phyloP scores from a whole-genome alignment of 2,113 vertebrate species.

The Sinocyclocheilus maitianheensis region DNA sequence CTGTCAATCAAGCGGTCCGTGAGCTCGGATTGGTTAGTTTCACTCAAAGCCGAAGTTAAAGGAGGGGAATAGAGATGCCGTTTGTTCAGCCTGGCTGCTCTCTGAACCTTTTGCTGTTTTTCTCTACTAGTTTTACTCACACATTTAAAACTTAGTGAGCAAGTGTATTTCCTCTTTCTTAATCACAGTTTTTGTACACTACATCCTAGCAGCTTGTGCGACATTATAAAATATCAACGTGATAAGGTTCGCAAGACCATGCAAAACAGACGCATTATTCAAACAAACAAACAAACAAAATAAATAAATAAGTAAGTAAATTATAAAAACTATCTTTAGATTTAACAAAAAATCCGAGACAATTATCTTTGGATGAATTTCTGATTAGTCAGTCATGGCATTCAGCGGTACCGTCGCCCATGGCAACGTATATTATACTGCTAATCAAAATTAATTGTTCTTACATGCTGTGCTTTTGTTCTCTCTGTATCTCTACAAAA shows the following conservation, averaged over 20 bases:
- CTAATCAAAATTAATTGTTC: not conserved
- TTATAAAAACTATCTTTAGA: too few relatives aligned
- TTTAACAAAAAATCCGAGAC: not conserved
- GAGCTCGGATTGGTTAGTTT: conserved; percentile 76
- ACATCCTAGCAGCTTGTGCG: not conserved
- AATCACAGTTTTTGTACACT: not conserved
- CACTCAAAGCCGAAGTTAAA: conserved; percentile 70
- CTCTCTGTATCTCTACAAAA: not conserved
- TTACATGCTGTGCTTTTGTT: not conserved
- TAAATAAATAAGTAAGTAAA: too few relatives aligned
- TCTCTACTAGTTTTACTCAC: not conserved
- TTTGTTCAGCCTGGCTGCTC: not conserved
- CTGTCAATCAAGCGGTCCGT: conserved; percentile 80
- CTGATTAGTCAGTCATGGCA: too few relatives aligned
- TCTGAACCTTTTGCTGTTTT: not conserved
- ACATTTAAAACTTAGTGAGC: not conserved
- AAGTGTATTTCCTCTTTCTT: not conserved
- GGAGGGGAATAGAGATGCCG: not conserved
- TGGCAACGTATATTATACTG: not conserved
- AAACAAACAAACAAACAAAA: not conserved
- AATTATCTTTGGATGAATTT: too few relatives aligned
- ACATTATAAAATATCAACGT: not conserved
- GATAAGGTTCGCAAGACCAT: not conserved
- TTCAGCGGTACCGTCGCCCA: too few relatives aligned
- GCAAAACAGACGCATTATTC: not conserved